These are phyloP conservation scores for Nemotelus nigrinus DNA, from an alignment of 2,888 invertebrate species.

Conservation along the genomic window DNA sequence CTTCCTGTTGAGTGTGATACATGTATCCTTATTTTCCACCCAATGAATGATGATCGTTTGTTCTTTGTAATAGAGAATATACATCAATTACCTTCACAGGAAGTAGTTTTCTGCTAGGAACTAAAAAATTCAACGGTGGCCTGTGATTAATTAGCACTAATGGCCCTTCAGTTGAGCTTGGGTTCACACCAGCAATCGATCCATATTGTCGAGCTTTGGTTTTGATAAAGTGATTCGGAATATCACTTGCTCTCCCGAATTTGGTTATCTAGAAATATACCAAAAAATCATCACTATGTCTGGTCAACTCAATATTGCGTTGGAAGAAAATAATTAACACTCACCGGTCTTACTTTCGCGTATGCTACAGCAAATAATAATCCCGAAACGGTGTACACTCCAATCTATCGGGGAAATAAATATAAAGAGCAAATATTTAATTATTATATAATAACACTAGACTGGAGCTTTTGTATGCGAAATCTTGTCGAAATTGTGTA, in stretches of 20 bases:
- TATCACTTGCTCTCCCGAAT: conserved; percentile 69
- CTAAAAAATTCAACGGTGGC: conserved; percentile 68
- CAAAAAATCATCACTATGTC: conserved; percentile 2
- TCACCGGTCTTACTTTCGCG: conserved; percentile 48
- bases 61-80: background rate
- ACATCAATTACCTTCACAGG: conserved; percentile 66
- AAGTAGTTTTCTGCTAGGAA: conserved; percentile 56
- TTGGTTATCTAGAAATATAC: conserved; percentile 68
- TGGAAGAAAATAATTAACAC: background rate
- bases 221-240: conserved; percentile 70
- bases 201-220: conserved; percentile 68
- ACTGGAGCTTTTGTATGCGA: background rate
- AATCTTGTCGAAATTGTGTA: background rate
- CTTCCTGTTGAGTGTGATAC: background rate
- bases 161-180: conserved; percentile 63
- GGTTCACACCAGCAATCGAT: conserved; percentile 67
- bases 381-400: conserved; percentile 49
- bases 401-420: conserved; percentile 43
- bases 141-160: conserved; percentile 68
- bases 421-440: conserved; percentile 13
- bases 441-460: conserved; percentile 3
- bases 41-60: background rate
- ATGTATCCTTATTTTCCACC: background rate
- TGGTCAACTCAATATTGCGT: background rate
- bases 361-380: conserved; percentile 49